A percentile compares a stretch with the other conserved stretches of the same genome.
These are phyloP conservation scores for Scytalopus superciliaris DNA, from an alignment of 2,113 vertebrate genomes.

Conservation along the genomic window DNA sequence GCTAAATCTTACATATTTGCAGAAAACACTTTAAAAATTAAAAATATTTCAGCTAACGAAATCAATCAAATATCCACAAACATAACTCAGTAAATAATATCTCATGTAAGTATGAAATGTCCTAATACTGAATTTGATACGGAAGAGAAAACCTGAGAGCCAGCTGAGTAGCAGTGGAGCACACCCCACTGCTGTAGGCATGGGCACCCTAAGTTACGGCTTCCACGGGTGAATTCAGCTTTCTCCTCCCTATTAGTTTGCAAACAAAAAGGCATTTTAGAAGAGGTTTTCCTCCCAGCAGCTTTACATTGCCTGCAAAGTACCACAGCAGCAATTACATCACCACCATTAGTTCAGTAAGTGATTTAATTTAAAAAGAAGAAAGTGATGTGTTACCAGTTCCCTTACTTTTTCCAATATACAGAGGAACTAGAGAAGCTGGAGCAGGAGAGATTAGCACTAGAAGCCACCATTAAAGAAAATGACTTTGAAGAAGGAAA, in stretches of 20 bases:
- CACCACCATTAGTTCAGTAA: background rate
- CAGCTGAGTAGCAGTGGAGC: background rate
- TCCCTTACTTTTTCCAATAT: conserved; percentile 5
- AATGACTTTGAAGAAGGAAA: conserved; percentile 79
- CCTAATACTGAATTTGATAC: background rate
- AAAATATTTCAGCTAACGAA: background rate
- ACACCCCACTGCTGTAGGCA: background rate
- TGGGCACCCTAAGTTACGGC: background rate
- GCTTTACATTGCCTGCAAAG: background rate
- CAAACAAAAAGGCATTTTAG: background rate
- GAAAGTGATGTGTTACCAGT: background rate
- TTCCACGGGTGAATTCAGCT: background rate
- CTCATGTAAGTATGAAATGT: background rate
- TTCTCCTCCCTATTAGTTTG: background rate
- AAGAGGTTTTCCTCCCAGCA: background rate
- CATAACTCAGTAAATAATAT: background rate
- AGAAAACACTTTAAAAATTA: conserved; percentile 14
- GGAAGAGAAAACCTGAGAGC: conserved; percentile 14
- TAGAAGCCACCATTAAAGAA: conserved; percentile 82
- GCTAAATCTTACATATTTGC: background rate
- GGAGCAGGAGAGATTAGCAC: conserved; percentile 82
- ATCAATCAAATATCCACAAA: background rate
- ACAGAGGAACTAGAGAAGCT: conserved; percentile 87
- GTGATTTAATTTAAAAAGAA: background rate
- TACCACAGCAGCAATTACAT: background rate